A percentile compares a stretch with the other conserved stretches of the same genome.
phyloP scores from a whole-genome alignment of 2,888 invertebrate genomes.

The Cordilura impudica region DNA sequence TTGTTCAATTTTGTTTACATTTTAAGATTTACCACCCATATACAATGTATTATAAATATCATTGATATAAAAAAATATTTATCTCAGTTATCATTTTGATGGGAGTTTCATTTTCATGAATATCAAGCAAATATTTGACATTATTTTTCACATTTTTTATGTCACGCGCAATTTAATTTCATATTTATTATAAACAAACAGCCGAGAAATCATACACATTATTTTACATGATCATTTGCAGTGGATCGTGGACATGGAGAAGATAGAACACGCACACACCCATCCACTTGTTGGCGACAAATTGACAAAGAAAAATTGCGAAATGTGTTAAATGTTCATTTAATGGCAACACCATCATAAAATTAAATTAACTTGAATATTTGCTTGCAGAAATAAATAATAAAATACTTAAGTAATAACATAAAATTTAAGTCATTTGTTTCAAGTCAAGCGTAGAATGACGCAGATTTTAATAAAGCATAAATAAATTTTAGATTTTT shows the following conservation, averaged over 20 bases:
- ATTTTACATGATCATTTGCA: constrained; percentile 51
- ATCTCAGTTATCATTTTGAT: constrained; percentile 5
- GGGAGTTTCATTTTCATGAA: background rate
- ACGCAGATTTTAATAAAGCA: constrained; percentile 42
- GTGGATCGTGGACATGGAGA: constrained; percentile 7
- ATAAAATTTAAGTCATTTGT: constrained; percentile 67
- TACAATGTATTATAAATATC: background rate
- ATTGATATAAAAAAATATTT: constrained; percentile 31
- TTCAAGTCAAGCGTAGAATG: constrained; percentile 71
- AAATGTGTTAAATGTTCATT: constrained; percentile 74
- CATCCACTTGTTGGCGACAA: constrained; percentile 60
- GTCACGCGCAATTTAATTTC: constrained; percentile 71
- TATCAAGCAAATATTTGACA: constrained; percentile 47
- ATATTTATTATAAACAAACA: constrained; percentile 58
- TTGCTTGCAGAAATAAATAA: constrained; percentile 3
- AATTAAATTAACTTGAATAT: constrained; percentile 43
- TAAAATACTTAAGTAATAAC: background rate
- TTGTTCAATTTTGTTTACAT: too few species aligned
- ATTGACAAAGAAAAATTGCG: constrained; percentile 66
- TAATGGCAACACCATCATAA: constrained; percentile 59
- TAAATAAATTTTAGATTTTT: too few species aligned
- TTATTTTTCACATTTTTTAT: constrained; percentile 71
- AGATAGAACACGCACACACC: background rate
- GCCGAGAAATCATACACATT: background rate
- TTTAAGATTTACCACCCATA: too few species aligned